These are phyloP conservation scores for Machimus atricapillus DNA, from an alignment of 2,888 invertebrate species.

Conservation along the genomic window DNA sequence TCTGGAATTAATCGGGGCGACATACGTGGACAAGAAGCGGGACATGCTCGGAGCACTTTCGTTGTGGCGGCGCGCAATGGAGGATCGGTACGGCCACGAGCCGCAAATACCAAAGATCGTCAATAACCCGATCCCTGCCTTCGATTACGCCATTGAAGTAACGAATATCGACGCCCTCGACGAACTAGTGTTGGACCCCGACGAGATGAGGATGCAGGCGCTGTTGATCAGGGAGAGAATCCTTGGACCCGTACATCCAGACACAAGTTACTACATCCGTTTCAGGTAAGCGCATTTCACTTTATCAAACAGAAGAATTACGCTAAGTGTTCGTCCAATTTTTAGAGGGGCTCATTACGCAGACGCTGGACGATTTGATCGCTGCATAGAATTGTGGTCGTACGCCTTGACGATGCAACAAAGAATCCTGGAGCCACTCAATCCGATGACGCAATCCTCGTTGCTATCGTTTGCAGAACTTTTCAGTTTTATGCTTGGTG, in stretches of 20 bases:
- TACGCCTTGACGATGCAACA: slow-evolving; percentile 97
- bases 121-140: slow-evolving; percentile 80
- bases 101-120: slow-evolving; percentile 77
- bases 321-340: not conserved
- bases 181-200: slow-evolving; percentile 89
- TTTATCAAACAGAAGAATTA: not conserved
- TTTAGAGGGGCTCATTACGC: slow-evolving; percentile 88
- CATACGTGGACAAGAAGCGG: slow-evolving; percentile 94
- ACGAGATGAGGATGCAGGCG: slow-evolving; percentile 96
- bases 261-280: slow-evolving; percentile 95
- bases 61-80: slow-evolving; percentile 91
- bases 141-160: slow-evolving; percentile 87
- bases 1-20: slow-evolving; percentile 89
- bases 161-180: slow-evolving; percentile 79
- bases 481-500: slow-evolving; percentile 92
- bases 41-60: slow-evolving; percentile 91
- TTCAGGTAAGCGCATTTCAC: slow-evolving; percentile 65
- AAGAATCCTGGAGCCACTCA: slow-evolving; percentile 88
- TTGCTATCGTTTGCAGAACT: slow-evolving; percentile 94
- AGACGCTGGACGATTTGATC: slow-evolving; percentile 89
- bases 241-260: slow-evolving; percentile 91
- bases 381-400: slow-evolving; percentile 94
- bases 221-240: slow-evolving; percentile 91
- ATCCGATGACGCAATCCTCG: slow-evolving; percentile 93
- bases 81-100: slow-evolving; percentile 74